Percentiles rank a stretch among this genome's conserved stretches.
Conservation (phyloP, 2,113 vertebrate species). For the Hippocampus barbouri region DNA sequence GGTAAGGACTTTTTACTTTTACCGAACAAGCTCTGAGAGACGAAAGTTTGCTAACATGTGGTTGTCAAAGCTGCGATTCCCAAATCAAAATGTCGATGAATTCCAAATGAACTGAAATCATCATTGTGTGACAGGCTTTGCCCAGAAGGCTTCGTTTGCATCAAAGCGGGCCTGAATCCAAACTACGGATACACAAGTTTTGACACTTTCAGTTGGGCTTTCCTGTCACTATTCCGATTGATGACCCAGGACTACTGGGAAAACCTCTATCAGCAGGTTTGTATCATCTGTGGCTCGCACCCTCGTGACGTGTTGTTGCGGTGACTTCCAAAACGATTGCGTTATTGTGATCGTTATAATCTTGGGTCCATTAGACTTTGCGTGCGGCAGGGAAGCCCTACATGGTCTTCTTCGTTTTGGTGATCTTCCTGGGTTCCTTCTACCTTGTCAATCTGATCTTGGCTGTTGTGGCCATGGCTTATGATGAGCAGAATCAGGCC, state of each 20-base stretch:
- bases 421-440: conserved; percentile 98
- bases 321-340: neutral
- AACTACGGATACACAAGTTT: conserved; percentile 97
- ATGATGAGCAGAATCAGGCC: conserved; percentile 96
- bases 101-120: neutral
- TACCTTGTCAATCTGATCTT: conserved; percentile 95
- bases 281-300: neutral
- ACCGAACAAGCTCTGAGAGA: neutral
- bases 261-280: conserved; percentile 93
- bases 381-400: conserved; percentile 95
- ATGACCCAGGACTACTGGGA: conserved; percentile 99
- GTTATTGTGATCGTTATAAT: neutral
- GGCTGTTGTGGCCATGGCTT: conserved; percentile 98
- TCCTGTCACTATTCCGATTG: conserved; percentile 94
- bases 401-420: conserved; percentile 98
- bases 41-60: neutral
- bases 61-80: neutral
- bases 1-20: conserved; percentile 73
- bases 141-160: conserved; percentile 87
- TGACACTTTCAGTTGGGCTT: conserved; percentile 97
- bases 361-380: conserved; percentile 75
- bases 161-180: conserved; percentile 91
- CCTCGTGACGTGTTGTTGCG: too few relatives aligned
- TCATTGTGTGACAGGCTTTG: conserved; percentile 77
- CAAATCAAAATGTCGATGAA: neutral